Base-by-base conservation (phyloP, 2,113 vertebrate species). In the Otis tarda region DNA sequence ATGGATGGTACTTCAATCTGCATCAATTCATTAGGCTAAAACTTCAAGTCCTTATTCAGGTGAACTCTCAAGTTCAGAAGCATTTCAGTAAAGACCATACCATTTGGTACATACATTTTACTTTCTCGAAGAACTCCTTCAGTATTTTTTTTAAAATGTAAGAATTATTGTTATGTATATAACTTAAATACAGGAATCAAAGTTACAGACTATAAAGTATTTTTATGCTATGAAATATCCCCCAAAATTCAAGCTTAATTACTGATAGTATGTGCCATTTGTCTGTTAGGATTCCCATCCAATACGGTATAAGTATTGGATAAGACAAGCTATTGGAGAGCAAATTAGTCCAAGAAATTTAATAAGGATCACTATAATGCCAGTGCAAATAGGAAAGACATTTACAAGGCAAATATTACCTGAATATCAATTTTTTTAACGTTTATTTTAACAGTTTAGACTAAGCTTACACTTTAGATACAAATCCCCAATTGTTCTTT, bases 391-490 rank as follows among this genome's bases (percentile, higher is more conserved):
- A 94, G 15, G 65, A 91, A 87, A 47, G 28, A 76, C 31, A 50
- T 92, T 75, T 93, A 87, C n/a, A 91, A 87, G 53, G 81, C 37
- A 95, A 91, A 84, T 93, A 89, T 37, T 91, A 78, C 50, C 45
- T 85, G 53, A 87, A 82, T 64, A 91, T 60, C 14, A 78, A 74
- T 79, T 45, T 41, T 8, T 41, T 41, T 41, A 50, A 77, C 7
- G 64, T 71, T 90, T 90, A 73, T 83, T 80, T 88, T 90, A 96
- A 87, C 83, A 81, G 50, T 82, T 90, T 65, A 94, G 73, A 23
- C 45, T 84, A 91, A 90, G 53, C 43, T 84, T 57, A 64, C 10
- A 31, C 45, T 78, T 89, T 15, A 65, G 53, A 81, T 65, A 67
- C n/a, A 63, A 86, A 71, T 30, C 49, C 28, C 53, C 30, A 90